Base-by-base conservation (phyloP, 2,888 invertebrate species). In the Rapana venosa region DNA sequence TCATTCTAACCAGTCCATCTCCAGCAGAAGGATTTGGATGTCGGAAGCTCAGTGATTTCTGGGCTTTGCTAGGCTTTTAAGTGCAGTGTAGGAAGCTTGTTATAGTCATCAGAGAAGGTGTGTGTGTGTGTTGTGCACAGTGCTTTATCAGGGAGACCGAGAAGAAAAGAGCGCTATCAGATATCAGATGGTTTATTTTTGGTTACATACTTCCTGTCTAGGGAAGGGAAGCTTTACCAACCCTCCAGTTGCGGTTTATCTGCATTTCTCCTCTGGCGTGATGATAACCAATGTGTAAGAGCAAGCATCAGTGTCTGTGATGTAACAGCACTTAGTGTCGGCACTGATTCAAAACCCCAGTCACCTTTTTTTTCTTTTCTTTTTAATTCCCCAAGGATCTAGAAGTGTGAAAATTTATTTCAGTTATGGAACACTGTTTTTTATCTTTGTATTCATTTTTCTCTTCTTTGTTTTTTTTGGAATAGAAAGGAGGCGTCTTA, bases 291-390 rank as follows among this genome's bases (percentile, higher is more conserved):
- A 47, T 47, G 47, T 47, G 47, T 47, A 35, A 81, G 35, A 81
- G 66, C 35, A 36, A 35, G 47, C 47, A 47, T 47, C 47, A 8
- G 47, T 47, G 8, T 47, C 47, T 74, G 66, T 32, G 74, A 74
- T 87, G 66, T 47, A 47, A 74, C 70, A 70, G 32, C 66, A 58
- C 56, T 26, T 66, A 87, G 35, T 87, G 87, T 87, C 30, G 36
- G 36, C 66, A 87, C 47, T 87, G 66, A 74, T 87, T 74, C 87
- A 87, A 87, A 87, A 87, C 87, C 87, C 47, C 87, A 87, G 36
- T 87, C 74, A 87, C 74, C 74, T 87, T 87, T 87, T 87, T 47
- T 47, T 47, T 47, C 47, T 47, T 47, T 47, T 47, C 8, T 47
- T 47, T 47, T 47, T 47, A 5, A 47, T 5, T 47, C 30, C 66